A percentile compares a stretch with the other conserved stretches of the same genome.
Evolutionary conservation across 2,888 invertebrate species (phyloP).

Genomic region (Tuberolachnus salignus): DNA sequence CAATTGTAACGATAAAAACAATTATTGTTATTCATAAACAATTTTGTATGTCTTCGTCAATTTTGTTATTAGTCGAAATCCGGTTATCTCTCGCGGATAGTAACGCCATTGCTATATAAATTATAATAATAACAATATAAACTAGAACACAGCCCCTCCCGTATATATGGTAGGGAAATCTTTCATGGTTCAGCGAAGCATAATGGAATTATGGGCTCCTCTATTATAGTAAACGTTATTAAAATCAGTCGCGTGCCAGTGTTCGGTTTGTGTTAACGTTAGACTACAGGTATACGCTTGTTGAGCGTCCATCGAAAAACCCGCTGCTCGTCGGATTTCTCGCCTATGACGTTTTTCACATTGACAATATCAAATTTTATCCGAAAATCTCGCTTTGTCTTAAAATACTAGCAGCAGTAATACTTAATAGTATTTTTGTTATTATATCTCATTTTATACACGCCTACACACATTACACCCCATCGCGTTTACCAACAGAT

Average conservation of each 20-base stretch:
- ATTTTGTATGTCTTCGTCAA: not conserved
- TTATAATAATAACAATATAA: not conserved
- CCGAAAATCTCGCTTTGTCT: not conserved
- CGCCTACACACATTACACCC: not conserved
- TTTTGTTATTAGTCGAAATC: slow-evolving; percentile 31
- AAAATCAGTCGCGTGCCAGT: slow-evolving; percentile 52
- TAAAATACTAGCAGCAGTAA: not conserved
- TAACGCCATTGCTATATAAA: not conserved
- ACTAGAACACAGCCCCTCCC: slow-evolving; percentile 25
- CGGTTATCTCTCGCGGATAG: slow-evolving; percentile 36
- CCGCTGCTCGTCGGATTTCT: not conserved
- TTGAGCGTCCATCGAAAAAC: not conserved
- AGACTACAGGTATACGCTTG: not conserved
- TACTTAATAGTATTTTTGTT: not conserved
- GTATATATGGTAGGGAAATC: slow-evolving; percentile 46
- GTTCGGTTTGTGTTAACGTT: slow-evolving; percentile 30
- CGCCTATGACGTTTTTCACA: too few species aligned
- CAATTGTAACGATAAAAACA: too few species aligned
- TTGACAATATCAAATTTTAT: too few species aligned
- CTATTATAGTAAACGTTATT: slow-evolving; percentile 22
- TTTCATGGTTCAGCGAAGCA: slow-evolving; percentile 54
- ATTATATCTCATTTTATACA: not conserved
- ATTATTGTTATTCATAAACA: not conserved
- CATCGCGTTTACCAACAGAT: not conserved
- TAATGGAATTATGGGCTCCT: slow-evolving; percentile 33